Conservation (phyloP, 1,140 invertebrate species). For the Zaprionus ornatus region DNA sequence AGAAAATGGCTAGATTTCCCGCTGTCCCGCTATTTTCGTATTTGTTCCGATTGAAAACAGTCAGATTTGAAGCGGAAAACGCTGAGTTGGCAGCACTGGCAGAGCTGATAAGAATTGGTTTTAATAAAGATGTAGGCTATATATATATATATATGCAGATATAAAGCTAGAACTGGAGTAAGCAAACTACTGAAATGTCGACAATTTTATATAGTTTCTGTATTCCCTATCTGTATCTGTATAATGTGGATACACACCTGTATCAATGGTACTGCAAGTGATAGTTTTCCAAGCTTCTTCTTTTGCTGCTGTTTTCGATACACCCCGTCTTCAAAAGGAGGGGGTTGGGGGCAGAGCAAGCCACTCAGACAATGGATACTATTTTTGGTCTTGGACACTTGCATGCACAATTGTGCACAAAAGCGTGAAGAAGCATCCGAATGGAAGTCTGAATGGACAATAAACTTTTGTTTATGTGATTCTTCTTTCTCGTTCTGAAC, state of each 20-base stretch:
- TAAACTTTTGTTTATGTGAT: conserved; percentile 50
- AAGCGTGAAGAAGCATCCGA: conserved; percentile 69
- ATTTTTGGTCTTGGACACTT: conserved; percentile 75
- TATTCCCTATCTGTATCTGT: no score
- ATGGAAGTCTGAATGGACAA: conserved; percentile 60
- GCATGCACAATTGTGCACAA: conserved; percentile 80
- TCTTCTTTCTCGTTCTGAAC: conserved; percentile 43
- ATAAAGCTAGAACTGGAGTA: no score
- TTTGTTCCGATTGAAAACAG: no score
- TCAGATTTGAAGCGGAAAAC: no score
- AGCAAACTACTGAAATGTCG: no score
- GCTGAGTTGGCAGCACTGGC: no score
- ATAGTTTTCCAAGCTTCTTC: neutral
- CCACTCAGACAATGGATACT: conserved; percentile 58
- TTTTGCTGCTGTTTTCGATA: conserved; percentile 28
- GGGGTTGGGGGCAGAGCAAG: neutral
- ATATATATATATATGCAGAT: no score
- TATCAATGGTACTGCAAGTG: neutral
- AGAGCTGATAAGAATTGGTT: no score
- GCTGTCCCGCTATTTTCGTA: no score
- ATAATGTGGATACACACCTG: neutral
- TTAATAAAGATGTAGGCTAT: no score
- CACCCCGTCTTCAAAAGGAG: neutral
- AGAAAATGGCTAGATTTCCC: no score
- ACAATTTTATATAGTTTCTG: neutral